Evolutionary conservation across 2,113 vertebrate species (phyloP).

Genomic region (Phrynocephalus versicolor): DNA sequence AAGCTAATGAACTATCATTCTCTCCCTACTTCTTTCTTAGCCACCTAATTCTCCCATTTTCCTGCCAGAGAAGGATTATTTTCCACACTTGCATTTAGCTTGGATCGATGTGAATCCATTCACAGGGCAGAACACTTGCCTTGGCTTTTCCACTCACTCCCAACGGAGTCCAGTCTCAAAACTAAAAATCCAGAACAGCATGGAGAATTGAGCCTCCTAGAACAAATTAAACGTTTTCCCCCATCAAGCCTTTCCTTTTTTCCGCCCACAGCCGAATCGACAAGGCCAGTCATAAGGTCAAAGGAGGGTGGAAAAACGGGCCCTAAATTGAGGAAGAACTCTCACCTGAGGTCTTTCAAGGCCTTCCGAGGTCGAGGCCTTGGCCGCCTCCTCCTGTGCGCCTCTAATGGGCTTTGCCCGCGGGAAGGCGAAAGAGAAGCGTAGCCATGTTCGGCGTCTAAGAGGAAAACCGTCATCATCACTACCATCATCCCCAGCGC

Average conservation of each 20-base stretch:
- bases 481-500: too few species aligned
- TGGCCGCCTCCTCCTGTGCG: conserved; percentile 77
- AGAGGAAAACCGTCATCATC: background rate
- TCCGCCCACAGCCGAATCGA: too few species aligned
- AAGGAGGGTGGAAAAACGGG: background rate
- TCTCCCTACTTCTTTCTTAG: background rate
- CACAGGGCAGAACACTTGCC: too few species aligned
- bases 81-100: background rate
- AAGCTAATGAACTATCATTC: background rate
- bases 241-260: too few species aligned
- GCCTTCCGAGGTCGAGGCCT: conserved; percentile 76
- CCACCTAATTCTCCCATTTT: background rate
- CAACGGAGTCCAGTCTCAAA: too few species aligned
- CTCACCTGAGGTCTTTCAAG: conserved; percentile 78
- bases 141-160: too few species aligned
- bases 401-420: conserved; percentile 64
- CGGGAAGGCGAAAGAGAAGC: conserved; percentile 81
- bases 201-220: background rate
- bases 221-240: background rate
- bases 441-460: conserved; percentile 93
- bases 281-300: too few species aligned
- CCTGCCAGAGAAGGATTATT: background rate
- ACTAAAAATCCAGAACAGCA: background rate
- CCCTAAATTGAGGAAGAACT: too few species aligned
- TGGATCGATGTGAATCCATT: background rate